phyloP scores from a whole-genome alignment of 1,140 invertebrate genomes.

The silkworm (Bombyx mori) region ASM3026992v2 NC_085126.1:348001-348500 shows the following conservation, averaged over 20 bases:
- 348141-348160: background rate
- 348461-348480: constrained; percentile 19
- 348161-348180: constrained; percentile 4
- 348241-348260: constrained; percentile 7
- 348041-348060: too few relatives aligned
- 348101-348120: too few relatives aligned
- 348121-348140: too few relatives aligned
- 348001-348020: too few relatives aligned
- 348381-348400: background rate
- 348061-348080: too few relatives aligned
- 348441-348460: constrained; percentile 15
- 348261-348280: too few relatives aligned
- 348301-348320: constrained; percentile 5
- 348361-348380: too few relatives aligned
- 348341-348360: background rate
- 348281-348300: too few relatives aligned
- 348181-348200: constrained; percentile 2
- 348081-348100: too few relatives aligned
- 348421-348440: constrained; percentile 12
- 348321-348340: background rate
- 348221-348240: constrained; percentile 32
- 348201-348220: constrained; percentile 6
- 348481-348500: constrained; percentile 53
- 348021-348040: too few relatives aligned
- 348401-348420: constrained; percentile 8